Conservation (phyloP, 2,888 invertebrate genomes). For the Mythimna impura region DNA sequence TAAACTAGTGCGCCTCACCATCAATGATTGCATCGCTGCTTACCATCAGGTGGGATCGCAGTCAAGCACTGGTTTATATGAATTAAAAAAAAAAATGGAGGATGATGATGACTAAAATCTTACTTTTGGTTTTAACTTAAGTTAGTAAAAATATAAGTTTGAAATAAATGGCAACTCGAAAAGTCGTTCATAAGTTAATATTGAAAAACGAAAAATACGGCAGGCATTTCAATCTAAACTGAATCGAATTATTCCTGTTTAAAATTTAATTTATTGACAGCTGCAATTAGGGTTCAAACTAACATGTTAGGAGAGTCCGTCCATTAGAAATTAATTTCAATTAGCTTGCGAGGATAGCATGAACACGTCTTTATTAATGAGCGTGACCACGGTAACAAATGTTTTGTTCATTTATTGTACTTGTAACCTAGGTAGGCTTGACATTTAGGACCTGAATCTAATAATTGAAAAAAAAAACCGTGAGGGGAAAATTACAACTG, state of each 20-base stretch:
- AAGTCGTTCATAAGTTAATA: too few relatives aligned
- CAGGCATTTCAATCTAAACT: neutral
- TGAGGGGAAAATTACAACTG: neutral
- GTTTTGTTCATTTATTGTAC: neutral
- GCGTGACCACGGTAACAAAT: neutral
- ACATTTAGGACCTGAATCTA: neutral
- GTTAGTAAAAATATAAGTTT: too few relatives aligned
- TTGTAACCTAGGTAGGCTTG: neutral
- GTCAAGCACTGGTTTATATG: too few relatives aligned
- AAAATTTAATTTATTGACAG: neutral
- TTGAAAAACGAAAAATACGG: neutral
- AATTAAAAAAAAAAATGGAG: too few relatives aligned
- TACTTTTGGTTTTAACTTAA: neutral
- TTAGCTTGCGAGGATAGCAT: neutral
- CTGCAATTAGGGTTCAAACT: neutral
- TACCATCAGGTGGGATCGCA: too few relatives aligned
- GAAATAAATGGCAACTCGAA: too few relatives aligned
- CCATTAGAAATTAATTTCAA: conserved; percentile 13
- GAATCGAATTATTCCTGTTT: neutral
- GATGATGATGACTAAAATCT: neutral
- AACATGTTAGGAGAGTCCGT: neutral
- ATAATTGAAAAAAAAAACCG: neutral
- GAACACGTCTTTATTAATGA: conserved; percentile 13
- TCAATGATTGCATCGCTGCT: too few relatives aligned
- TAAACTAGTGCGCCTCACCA: too few relatives aligned